Percentiles rank a stretch among this genome's conserved stretches.
Conservation (phyloP, 1,140 invertebrate genomes). For the Glossosoma conforme region DNA sequence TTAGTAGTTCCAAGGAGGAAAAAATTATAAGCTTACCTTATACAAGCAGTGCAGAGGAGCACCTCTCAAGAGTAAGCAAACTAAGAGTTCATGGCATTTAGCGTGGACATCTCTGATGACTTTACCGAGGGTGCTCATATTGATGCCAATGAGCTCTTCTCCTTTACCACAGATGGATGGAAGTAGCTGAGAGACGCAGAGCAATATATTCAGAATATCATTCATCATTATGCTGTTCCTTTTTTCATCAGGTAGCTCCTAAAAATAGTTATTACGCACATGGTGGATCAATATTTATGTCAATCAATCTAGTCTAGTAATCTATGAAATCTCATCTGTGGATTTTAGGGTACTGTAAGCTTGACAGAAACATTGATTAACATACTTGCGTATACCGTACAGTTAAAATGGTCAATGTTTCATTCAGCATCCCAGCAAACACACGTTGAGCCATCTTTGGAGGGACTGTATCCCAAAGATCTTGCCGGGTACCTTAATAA, state of each 20-base stretch:
- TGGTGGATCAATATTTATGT: not conserved
- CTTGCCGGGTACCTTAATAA: constrained; percentile 60
- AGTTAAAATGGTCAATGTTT: constrained; percentile 69
- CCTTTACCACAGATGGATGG: constrained; percentile 59
- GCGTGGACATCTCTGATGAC: constrained; percentile 69
- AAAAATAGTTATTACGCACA: constrained; percentile 2
- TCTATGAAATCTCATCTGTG: too few species aligned
- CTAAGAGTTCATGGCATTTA: constrained; percentile 70
- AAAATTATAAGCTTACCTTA: constrained; percentile 53
- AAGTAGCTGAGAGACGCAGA: constrained; percentile 64
- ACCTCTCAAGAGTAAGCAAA: constrained; percentile 64
- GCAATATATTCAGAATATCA: constrained; percentile 68
- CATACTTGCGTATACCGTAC: constrained; percentile 67
- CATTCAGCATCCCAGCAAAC: constrained; percentile 74
- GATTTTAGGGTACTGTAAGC: too few species aligned
- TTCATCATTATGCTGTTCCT: constrained; percentile 48
- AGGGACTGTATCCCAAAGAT: constrained; percentile 75
- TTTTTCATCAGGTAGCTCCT: constrained; percentile 23
- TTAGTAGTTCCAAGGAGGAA: not conserved
- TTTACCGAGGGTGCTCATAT: constrained; percentile 52
- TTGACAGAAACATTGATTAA: not conserved
- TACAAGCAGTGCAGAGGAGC: constrained; percentile 64
- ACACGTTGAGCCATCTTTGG: constrained; percentile 76
- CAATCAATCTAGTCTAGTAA: not conserved
- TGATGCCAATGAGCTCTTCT: constrained; percentile 56